Conservation (phyloP, 2,888 invertebrate species). For the Drosophila leonis region DNA sequence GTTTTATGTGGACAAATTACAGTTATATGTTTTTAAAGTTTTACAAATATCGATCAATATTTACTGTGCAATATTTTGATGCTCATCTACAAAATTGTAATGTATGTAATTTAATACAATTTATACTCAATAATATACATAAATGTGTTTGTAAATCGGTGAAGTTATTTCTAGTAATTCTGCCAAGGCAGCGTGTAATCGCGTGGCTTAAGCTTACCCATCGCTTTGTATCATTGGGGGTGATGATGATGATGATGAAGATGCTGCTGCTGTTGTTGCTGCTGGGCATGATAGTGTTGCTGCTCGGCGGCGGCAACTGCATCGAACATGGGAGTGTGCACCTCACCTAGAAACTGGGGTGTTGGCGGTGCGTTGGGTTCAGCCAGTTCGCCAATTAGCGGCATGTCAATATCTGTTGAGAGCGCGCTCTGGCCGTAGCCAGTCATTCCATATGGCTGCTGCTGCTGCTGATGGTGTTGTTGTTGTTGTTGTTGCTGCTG, state of each 20-base stretch:
- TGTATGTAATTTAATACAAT: conserved; percentile 36
- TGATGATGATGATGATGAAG: conserved; percentile 76
- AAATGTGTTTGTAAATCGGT: conserved; percentile 27
- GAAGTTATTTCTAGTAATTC: conserved; percentile 58
- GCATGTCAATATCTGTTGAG: conserved; percentile 82
- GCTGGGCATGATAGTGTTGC: conserved; percentile 82
- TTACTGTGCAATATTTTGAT: conserved; percentile 53
- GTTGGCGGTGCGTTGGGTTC: conserved; percentile 83
- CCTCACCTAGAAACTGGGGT: conserved; percentile 82
- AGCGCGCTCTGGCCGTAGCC: conserved; percentile 58
- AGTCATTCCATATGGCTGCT: conserved; percentile 67
- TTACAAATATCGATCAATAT: conserved; percentile 36
- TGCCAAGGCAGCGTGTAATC: conserved; percentile 81
- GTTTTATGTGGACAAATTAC: conserved; percentile 16
- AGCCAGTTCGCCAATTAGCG: conserved; percentile 79
- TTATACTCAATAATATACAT: conserved; percentile 41
- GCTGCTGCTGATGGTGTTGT: conserved; percentile 73
- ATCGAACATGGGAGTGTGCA: conserved; percentile 84
- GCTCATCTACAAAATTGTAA: conserved; percentile 51
- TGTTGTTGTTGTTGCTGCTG: conserved; percentile 71
- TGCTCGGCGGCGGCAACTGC: conserved; percentile 83
- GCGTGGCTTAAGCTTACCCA: conserved; percentile 73
- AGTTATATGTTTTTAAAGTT: conserved; percentile 23
- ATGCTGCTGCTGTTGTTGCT: conserved; percentile 74
- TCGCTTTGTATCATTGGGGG: conserved; percentile 69